These are phyloP conservation scores for Flabesymbios commensalis DNA, from an alignment of 2,888 invertebrate genomes.

Conservation along the genomic window DNA sequence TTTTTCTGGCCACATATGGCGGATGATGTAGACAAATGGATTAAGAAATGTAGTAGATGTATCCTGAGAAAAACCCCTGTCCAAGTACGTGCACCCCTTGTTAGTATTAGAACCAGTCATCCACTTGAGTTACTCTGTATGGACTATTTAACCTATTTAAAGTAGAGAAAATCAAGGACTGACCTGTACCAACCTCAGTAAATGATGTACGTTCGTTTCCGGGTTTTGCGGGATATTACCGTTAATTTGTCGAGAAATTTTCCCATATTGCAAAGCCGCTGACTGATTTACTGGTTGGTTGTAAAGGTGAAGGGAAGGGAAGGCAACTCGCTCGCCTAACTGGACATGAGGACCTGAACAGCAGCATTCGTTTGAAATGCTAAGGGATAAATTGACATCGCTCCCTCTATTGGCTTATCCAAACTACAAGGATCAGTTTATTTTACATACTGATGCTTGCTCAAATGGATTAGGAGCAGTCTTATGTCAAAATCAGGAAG, in stretches of 20 bases:
- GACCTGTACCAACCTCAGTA: constrained; percentile 8
- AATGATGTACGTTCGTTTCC: constrained; percentile 20
- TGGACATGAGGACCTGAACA: neutral
- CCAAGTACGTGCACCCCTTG: too few relatives aligned
- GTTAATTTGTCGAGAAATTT: too few relatives aligned
- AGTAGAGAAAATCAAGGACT: neutral
- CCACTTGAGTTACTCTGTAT: too few relatives aligned
- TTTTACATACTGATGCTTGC: neutral
- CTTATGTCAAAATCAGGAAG: constrained; percentile 1
- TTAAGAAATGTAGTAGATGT: too few relatives aligned
- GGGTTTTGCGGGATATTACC: too few relatives aligned
- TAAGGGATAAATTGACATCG: neutral
- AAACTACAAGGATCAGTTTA: neutral
- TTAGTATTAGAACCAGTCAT: too few relatives aligned
- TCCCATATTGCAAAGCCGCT: too few relatives aligned
- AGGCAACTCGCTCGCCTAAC: neutral
- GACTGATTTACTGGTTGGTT: constrained; percentile 5
- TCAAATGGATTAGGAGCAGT: neutral
- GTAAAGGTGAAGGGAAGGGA: neutral
- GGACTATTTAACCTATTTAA: too few relatives aligned
- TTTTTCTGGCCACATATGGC: too few relatives aligned
- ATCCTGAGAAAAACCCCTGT: too few relatives aligned
- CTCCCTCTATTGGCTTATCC: constrained; percentile 1
- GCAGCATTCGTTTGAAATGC: neutral
- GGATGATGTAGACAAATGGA: too few relatives aligned